Conservation (phyloP, 2,797 vertebrate species). For the Karalla daura region DNA sequence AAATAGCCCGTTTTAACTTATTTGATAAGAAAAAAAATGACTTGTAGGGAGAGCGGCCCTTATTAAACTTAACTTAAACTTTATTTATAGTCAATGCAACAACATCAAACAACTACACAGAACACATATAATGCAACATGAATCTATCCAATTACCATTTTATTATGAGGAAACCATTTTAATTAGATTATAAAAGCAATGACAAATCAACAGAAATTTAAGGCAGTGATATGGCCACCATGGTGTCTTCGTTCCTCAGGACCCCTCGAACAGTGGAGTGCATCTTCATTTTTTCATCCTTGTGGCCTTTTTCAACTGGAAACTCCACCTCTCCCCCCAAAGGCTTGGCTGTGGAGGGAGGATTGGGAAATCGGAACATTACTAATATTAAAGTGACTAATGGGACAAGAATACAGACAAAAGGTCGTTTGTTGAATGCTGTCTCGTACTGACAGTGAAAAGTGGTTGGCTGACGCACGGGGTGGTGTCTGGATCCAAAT, state of each 20-base stretch:
- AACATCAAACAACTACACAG: background rate
- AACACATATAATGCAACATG: background rate
- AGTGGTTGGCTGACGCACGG: conserved; percentile 80
- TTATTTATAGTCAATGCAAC: background rate
- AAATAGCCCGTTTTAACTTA: background rate
- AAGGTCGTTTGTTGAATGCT: background rate
- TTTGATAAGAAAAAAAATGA: background rate
- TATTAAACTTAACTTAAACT: too few species aligned
- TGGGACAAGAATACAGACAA: background rate
- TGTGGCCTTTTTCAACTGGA: conserved; percentile 76
- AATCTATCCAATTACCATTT: background rate
- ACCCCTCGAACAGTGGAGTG: conserved; percentile 82
- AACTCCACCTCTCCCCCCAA: conserved; percentile 77
- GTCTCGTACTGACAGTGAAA: conserved; percentile 78
- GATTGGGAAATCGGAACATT: background rate
- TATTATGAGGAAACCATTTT: background rate
- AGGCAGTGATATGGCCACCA: conserved; percentile 81
- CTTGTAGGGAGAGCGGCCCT: background rate
- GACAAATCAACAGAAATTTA: conserved; percentile 16
- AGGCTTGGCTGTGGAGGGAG: conserved; percentile 78
- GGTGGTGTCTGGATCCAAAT: conserved; percentile 80
- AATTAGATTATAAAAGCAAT: background rate
- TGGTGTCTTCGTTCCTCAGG: conserved; percentile 84
- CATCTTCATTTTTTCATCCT: conserved; percentile 77
- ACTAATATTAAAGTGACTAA: background rate